A percentile compares a stretch with the other conserved stretches of the same genome.
These are phyloP conservation scores for Campoplex nolae DNA, from an alignment of 2,888 invertebrate genomes.

Conservation along the genomic window DNA sequence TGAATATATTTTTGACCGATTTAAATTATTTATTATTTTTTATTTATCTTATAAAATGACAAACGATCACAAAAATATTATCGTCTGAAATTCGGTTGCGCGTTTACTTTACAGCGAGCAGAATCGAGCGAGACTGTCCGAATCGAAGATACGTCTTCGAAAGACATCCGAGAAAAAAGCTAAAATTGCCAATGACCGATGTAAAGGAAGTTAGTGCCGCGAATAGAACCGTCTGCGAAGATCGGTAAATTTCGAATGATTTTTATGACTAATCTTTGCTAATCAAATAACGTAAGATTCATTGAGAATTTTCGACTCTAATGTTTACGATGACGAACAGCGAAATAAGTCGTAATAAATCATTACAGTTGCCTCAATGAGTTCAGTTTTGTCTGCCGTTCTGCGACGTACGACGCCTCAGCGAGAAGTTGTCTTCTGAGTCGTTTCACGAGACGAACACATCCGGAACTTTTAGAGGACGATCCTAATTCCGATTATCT, in stretches of 20 bases:
- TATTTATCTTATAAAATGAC: not conserved
- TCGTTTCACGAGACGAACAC: conserved; percentile 93
- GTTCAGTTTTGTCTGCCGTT: conserved; percentile 94
- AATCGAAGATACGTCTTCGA: conserved; percentile 95
- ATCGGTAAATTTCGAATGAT: conserved; percentile 85
- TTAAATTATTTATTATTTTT: not conserved
- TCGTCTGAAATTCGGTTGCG: not conserved
- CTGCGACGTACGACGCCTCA: conserved; percentile 93
- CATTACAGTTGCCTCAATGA: conserved; percentile 91
- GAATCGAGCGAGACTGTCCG: conserved; percentile 95
- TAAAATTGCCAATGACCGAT: conserved; percentile 92
- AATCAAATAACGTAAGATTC: not conserved
- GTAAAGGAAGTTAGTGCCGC: conserved; percentile 94
- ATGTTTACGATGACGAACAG: no score
- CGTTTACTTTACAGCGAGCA: conserved; percentile 87
- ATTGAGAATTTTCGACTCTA: no score
- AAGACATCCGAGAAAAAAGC: conserved; percentile 93
- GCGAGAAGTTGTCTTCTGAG: conserved; percentile 93
- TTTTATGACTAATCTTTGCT: not conserved
- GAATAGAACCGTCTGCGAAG: conserved; percentile 95
- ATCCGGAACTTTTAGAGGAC: conserved; percentile 93
- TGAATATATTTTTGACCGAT: no score
- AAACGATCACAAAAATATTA: not conserved
- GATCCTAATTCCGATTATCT: conserved; percentile 95
- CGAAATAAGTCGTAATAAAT: not conserved